These are phyloP conservation scores for Caranx ignobilis DNA, from an alignment of 2,113 vertebrate species.

Conservation along the genomic window DNA sequence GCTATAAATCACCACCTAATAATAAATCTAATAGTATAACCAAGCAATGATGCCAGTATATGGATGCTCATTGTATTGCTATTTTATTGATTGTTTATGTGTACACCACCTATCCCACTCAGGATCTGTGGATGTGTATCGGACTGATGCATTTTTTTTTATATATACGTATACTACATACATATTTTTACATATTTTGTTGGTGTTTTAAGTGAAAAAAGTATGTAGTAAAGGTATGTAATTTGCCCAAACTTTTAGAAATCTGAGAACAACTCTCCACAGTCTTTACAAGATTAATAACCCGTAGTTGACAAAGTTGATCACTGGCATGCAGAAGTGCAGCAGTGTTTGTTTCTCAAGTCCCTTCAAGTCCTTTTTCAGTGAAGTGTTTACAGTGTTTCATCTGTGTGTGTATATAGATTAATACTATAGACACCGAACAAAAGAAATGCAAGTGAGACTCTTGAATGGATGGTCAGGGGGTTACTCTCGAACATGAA, in stretches of 20 bases:
- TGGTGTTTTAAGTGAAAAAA: background rate
- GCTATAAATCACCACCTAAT: background rate
- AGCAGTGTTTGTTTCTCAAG: background rate
- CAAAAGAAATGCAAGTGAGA: conserved; percentile 49
- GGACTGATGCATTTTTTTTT: background rate
- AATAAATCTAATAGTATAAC: background rate
- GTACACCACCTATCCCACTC: background rate
- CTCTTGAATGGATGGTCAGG: conserved; percentile 42
- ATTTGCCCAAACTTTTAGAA: background rate
- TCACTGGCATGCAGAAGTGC: background rate
- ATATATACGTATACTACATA: too few relatives aligned
- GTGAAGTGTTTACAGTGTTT: conserved; percentile 27
- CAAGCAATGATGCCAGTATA: background rate
- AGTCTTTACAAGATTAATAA: background rate
- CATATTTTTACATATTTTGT: background rate
- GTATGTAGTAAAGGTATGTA: background rate
- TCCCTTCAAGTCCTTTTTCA: conserved; percentile 52
- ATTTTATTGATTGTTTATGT: background rate
- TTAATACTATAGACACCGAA: conserved; percentile 38
- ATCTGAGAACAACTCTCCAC: background rate
- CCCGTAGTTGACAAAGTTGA: background rate
- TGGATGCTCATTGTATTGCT: background rate
- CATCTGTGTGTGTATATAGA: conserved; percentile 18
- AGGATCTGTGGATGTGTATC: background rate
- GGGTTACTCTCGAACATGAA: conserved; percentile 8